phyloP scores from a whole-genome alignment of 2,797 vertebrate species.

The Lepilemur ruficaudatus region DNA sequence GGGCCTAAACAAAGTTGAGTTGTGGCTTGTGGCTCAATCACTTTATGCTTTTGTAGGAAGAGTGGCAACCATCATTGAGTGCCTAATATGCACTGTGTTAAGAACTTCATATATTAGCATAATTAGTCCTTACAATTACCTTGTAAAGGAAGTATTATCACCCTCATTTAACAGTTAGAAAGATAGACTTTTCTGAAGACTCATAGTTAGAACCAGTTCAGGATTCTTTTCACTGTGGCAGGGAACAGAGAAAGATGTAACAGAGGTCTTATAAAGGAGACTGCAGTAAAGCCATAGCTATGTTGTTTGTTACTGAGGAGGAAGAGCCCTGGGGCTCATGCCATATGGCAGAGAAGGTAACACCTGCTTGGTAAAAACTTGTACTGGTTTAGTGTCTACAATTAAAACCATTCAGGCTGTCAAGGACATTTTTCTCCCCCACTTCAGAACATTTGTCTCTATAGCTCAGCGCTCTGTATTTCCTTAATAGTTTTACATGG shows the following conservation, averaged over 20 bases:
- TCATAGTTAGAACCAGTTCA: neutral
- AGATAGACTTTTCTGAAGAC: constrained; percentile 24
- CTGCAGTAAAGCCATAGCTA: neutral
- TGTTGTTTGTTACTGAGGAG: neutral
- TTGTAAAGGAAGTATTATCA: neutral
- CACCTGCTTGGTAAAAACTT: constrained; percentile 69
- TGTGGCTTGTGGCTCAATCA: neutral
- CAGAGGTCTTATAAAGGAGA: constrained; percentile 55
- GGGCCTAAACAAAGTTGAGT: neutral
- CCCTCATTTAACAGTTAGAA: constrained; percentile 7
- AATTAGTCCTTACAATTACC: neutral
- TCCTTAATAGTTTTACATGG: constrained; percentile 8
- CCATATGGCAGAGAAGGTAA: constrained; percentile 65
- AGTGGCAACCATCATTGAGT: neutral
- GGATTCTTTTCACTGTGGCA: neutral
- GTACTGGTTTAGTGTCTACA: constrained; percentile 19
- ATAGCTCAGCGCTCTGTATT: constrained; percentile 2
- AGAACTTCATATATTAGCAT: neutral
- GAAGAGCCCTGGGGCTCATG: constrained; percentile 63
- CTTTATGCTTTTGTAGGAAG: constrained; percentile 3
- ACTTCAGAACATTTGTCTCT: neutral
- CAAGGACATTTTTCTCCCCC: constrained; percentile 41
- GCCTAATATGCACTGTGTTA: neutral
- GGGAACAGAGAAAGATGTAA: constrained; percentile 8
- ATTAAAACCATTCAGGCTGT: constrained; percentile 1